A percentile compares a stretch with the other conserved stretches of the same genome.
These are phyloP conservation scores for Oryzias dopingdopingensis DNA, from an alignment of 2,797 vertebrate species.

Conservation along the genomic window DNA sequence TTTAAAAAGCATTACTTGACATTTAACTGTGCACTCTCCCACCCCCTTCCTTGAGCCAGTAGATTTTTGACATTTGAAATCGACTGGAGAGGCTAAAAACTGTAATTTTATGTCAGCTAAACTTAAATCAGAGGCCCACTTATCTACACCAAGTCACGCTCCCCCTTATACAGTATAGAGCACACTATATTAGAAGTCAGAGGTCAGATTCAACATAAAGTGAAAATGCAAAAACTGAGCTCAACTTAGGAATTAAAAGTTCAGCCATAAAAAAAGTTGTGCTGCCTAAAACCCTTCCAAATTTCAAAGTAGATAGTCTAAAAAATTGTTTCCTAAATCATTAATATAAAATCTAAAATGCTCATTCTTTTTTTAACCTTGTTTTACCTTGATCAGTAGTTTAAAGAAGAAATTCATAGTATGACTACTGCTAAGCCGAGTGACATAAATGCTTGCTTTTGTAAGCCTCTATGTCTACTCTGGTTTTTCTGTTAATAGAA, in stretches of 20 bases:
- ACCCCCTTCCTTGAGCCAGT: constrained; percentile 57
- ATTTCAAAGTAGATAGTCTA: no score
- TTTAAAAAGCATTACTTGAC: constrained; percentile 78
- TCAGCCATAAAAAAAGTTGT: constrained; percentile 35
- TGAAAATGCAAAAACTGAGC: constrained; percentile 41
- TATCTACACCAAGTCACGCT: constrained; percentile 17
- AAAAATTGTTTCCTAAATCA: no score
- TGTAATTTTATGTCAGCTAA: constrained; percentile 63
- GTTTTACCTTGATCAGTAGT: no score
- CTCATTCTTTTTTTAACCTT: no score
- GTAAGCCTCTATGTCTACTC: no score
- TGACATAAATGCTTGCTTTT: no score
- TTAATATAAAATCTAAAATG: no score
- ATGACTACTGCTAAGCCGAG: no score
- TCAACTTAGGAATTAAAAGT: constrained; percentile 46
- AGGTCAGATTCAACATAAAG: constrained; percentile 27
- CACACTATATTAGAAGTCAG: constrained; percentile 37
- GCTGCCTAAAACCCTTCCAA: constrained; percentile 1
- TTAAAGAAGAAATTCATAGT: no score
- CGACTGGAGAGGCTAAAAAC: constrained; percentile 57
- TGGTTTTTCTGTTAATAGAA: no score
- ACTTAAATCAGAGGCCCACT: constrained; percentile 30
- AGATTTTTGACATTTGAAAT: constrained; percentile 76
- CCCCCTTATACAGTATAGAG: constrained; percentile 24
- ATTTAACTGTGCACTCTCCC: constrained; percentile 66